These are phyloP conservation scores for Malacoctenus gilli DNA, from an alignment of 2,797 vertebrate genomes.

Conservation along the genomic window DNA sequence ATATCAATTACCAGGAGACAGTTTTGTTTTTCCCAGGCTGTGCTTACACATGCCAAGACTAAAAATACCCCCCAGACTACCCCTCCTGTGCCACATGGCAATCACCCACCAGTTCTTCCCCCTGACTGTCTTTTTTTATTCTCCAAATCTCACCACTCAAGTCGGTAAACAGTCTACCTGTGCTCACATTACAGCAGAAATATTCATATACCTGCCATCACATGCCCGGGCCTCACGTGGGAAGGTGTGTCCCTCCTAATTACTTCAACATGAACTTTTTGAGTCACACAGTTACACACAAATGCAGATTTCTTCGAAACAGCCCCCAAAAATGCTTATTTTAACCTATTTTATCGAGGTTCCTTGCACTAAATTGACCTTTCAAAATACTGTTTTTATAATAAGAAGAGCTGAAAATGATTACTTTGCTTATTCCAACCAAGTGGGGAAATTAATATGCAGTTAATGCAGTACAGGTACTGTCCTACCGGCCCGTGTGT, in stretches of 20 bases:
- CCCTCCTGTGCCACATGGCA: conserved; percentile 31
- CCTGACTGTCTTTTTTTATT: conserved; percentile 6
- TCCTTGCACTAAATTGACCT: too few species aligned
- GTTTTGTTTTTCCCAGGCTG: background rate
- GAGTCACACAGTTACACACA: background rate
- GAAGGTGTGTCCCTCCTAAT: conserved; percentile 24
- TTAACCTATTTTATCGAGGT: too few species aligned
- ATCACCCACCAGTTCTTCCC: conserved; percentile 42
- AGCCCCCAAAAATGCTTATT: background rate
- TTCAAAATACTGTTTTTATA: too few species aligned
- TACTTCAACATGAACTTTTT: background rate
- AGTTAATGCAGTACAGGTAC: background rate
- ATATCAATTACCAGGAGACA: conserved; percentile 7
- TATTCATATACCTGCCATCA: conserved; percentile 44
- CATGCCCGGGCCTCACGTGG: conserved; percentile 6
- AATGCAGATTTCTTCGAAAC: background rate
- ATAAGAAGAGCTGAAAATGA: too few species aligned
- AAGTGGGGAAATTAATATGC: too few species aligned
- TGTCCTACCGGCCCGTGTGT: conserved; percentile 23
- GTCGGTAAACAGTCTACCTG: too few species aligned
- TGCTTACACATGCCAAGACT: conserved; percentile 13
- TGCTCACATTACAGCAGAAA: conserved; percentile 13
- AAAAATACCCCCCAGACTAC: conserved; percentile 43
- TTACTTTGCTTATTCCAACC: too few species aligned
- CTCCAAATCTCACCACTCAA: conserved; percentile 12